A percentile compares a stretch with the other conserved stretches of the same genome.
phyloP scores from a whole-genome alignment of 2,888 invertebrate genomes.

The Portevinia maculata region DNA sequence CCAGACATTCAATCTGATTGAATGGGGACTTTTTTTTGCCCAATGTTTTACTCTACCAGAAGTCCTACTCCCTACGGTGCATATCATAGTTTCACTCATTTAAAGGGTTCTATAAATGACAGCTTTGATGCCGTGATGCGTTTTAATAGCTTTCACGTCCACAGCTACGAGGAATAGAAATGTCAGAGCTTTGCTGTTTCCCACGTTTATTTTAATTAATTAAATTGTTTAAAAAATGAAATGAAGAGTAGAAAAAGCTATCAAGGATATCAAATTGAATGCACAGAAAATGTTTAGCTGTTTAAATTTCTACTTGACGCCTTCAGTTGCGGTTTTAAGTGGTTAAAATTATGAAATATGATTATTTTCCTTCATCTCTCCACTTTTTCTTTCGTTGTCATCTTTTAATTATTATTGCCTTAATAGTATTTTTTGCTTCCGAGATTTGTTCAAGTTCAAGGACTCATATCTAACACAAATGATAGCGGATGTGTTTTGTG shows the following conservation, averaged over 20 bases:
- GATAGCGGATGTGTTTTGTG: conserved; percentile 10
- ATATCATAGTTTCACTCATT: conserved; percentile 1
- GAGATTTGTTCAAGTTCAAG: conserved; percentile 63
- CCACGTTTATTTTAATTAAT: conserved; percentile 11
- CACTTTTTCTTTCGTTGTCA: conserved; percentile 23
- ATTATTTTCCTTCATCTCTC: conserved; percentile 14
- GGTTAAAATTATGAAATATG: conserved; percentile 50
- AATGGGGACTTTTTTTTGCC: background rate
- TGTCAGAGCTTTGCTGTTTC: background rate
- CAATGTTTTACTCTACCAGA: background rate
- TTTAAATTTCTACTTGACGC: conserved; percentile 17
- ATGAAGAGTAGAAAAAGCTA: background rate
- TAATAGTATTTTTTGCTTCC: conserved; percentile 3
- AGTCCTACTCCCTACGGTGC: conserved; percentile 6
- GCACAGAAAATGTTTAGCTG: background rate
- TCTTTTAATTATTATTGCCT: conserved; percentile 49
- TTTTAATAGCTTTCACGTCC: conserved; percentile 6
- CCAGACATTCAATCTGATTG: background rate
- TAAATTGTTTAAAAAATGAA: conserved; percentile 6
- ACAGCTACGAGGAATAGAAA: background rate
- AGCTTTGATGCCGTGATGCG: background rate
- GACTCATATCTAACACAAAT: conserved; percentile 40
- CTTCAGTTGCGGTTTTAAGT: conserved; percentile 41
- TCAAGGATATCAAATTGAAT: conserved; percentile 14
- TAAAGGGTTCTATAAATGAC: conserved; percentile 1